A percentile compares a stretch with the other conserved stretches of the same genome.
Evolutionary conservation across 2,113 vertebrate species (phyloP).

Genomic region (Festucalex cinctus): DNA sequence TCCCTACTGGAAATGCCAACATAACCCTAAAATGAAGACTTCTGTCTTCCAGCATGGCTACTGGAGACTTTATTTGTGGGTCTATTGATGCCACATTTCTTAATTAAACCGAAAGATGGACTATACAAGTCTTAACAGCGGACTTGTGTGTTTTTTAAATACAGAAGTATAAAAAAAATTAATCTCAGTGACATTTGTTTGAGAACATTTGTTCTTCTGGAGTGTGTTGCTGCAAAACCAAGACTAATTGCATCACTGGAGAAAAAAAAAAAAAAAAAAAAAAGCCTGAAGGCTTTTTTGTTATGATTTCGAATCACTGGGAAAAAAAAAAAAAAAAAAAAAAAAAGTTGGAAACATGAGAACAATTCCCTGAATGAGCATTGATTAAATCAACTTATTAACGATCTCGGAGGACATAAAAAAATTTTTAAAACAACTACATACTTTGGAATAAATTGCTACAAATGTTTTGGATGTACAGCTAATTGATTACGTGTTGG

Average conservation of each 20-base stretch:
- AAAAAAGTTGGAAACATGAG: not conserved
- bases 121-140: constrained; percentile 29
- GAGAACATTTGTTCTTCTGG: constrained; percentile 5
- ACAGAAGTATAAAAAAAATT: constrained; percentile 17
- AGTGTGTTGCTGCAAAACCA: not conserved
- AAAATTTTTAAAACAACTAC: not conserved
- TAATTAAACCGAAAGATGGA: too few relatives aligned
- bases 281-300: constrained; percentile 10
- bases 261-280: too few relatives aligned
- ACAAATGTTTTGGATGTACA: constrained; percentile 10
- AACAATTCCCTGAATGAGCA: constrained; percentile 3
- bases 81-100: not conserved
- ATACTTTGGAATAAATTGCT: constrained; percentile 7
- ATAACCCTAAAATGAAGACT: not conserved
- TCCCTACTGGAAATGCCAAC: not conserved
- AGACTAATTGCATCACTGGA: constrained; percentile 10
- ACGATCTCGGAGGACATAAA: constrained; percentile 19
- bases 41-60: not conserved
- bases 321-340: not conserved
- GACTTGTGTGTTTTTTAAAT: constrained; percentile 41
- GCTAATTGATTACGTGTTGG: not conserved
- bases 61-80: not conserved
- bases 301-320: constrained; percentile 30
- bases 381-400: constrained; percentile 33
- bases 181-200: constrained; percentile 7